These are phyloP conservation scores for Thamnophis sirtalis DNA, from an alignment of 2,113 vertebrate genomes.

Conservation along the genomic window DNA sequence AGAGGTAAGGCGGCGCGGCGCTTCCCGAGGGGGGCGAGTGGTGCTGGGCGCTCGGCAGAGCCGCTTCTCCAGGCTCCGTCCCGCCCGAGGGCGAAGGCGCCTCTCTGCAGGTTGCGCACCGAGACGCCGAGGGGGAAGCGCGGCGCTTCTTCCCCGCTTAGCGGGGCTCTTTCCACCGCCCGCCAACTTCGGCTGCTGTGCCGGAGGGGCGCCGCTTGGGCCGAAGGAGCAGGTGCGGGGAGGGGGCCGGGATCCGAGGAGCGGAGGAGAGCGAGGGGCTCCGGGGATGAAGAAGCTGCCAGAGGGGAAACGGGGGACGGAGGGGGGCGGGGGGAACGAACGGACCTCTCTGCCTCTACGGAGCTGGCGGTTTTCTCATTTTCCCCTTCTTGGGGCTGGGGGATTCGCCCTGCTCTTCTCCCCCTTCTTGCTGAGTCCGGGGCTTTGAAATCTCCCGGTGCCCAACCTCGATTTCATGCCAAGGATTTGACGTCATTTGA, in stretches of 20 bases:
- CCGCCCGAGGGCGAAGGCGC: neutral
- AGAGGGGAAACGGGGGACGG: slow-evolving; percentile 8
- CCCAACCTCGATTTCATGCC: neutral
- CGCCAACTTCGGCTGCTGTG: neutral
- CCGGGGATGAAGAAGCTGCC: slow-evolving; percentile 57
- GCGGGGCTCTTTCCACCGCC: neutral
- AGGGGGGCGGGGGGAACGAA: no score
- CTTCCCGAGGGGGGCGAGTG: neutral
- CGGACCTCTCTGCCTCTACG: neutral
- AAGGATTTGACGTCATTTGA: neutral
- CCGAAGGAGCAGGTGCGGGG: slow-evolving; percentile 29
- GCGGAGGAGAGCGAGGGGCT: slow-evolving; percentile 60
- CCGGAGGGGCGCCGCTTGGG: neutral
- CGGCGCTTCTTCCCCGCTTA: neutral
- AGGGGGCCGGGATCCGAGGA: slow-evolving; percentile 51
- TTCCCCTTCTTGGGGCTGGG: neutral
- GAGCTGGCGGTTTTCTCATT: neutral
- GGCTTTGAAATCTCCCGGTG: neutral
- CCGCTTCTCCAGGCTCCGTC: neutral
- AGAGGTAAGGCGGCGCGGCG: slow-evolving; percentile 73
- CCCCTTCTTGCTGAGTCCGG: neutral
- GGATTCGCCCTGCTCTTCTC: neutral
- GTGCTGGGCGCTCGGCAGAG: neutral
- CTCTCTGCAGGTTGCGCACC: neutral
- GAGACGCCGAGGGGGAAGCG: neutral